Percentiles rank a stretch among this genome's conserved stretches.
Evolutionary conservation across 2,888 invertebrate species (phyloP).

Genomic region (Entomobrya proxima): DNA sequence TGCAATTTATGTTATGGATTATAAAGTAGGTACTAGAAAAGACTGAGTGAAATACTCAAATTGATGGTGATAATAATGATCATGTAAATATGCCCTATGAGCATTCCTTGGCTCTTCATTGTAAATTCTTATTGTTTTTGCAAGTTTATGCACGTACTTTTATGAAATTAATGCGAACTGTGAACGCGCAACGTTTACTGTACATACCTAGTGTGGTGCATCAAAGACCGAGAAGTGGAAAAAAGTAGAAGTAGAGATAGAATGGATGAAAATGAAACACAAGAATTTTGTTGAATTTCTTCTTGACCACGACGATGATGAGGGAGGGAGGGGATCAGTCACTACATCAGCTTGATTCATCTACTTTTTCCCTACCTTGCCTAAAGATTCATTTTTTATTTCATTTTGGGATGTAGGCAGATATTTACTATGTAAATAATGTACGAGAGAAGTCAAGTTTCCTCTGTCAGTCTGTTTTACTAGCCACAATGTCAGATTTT

Average conservation of each 20-base stretch:
- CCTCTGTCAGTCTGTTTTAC: background rate
- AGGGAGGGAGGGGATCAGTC: constrained; percentile 49
- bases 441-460: background rate
- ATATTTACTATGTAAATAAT: constrained; percentile 17
- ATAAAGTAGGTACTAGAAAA: background rate
- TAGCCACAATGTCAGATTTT: background rate
- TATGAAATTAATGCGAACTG: constrained; percentile 36
- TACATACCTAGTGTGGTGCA: background rate
- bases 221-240: background rate
- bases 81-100: background rate
- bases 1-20: constrained; percentile 47
- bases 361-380: constrained; percentile 3
- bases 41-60: background rate
- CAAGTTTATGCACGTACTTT: constrained; percentile 47
- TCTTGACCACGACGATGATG: constrained; percentile 3
- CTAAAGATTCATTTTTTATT: background rate
- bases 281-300: constrained; percentile 3
- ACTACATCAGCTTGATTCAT: constrained; percentile 43
- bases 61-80: background rate
- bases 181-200: constrained; percentile 9
- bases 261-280: constrained; percentile 20
- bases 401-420: background rate
- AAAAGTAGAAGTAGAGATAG: background rate
- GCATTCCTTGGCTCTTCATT: background rate
- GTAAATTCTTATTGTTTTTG: background rate